Evolutionary conservation across 2,888 invertebrate genomes (phyloP).

Genomic region (Eupithecia abbreviata): DNA sequence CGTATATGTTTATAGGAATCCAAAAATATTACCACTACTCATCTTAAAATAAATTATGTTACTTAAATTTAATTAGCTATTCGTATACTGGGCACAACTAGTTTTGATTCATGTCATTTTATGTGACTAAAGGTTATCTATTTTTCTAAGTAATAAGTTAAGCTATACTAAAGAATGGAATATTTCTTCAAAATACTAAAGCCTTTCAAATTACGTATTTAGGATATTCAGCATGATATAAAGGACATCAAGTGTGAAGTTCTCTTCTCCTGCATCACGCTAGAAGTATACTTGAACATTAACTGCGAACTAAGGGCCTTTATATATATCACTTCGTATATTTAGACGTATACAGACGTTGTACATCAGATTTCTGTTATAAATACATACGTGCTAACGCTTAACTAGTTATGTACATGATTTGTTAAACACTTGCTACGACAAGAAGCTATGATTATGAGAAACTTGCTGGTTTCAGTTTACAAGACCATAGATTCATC

Average conservation of each 20-base stretch:
- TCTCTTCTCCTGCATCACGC: conserved; percentile 54
- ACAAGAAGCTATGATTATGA: conserved; percentile 7
- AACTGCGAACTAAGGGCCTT: conserved; percentile 51
- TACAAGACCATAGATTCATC: conserved; percentile 11
- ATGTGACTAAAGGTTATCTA: conserved; percentile 82
- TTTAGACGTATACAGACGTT: conserved; percentile 81
- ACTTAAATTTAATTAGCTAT: conserved; percentile 78
- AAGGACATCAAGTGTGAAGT: conserved; percentile 19
- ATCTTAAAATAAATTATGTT: conserved; percentile 83
- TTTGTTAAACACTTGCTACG: conserved; percentile 41
- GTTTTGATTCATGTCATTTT: conserved; percentile 83
- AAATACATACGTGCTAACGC: conserved; percentile 63
- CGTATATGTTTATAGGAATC: conserved; percentile 84
- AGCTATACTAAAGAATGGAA: conserved; percentile 82
- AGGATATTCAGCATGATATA: conserved; percentile 61
- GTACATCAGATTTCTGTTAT: conserved; percentile 81
- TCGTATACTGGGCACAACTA: conserved; percentile 85
- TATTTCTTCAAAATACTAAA: conserved; percentile 77
- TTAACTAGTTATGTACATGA: conserved; percentile 41
- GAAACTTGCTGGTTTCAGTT: conserved; percentile 7
- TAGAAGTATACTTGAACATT: conserved; percentile 59
- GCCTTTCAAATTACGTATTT: conserved; percentile 82
- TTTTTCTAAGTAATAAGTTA: conserved; percentile 81
- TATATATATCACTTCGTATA: conserved; percentile 59
- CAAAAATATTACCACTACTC: conserved; percentile 83